Conservation (phyloP, 2,797 vertebrate genomes). For the Lutjanus argentimaculatus region DNA sequence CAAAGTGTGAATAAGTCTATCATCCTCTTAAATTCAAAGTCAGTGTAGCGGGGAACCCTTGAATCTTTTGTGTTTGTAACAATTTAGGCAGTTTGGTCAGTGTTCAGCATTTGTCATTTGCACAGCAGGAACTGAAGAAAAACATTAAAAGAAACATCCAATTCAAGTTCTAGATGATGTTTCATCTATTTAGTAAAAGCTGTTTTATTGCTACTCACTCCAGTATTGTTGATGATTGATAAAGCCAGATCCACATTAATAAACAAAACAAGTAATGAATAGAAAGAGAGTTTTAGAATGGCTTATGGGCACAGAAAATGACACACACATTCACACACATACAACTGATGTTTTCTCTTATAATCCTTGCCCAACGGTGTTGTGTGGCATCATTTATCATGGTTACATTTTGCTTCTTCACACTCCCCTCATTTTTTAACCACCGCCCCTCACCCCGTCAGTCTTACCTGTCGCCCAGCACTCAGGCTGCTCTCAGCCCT, state of each 20-base stretch:
- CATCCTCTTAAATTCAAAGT: not conserved
- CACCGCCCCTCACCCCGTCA: slow-evolving; percentile 34
- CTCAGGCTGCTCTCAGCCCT: slow-evolving; percentile 73
- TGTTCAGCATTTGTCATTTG: not conserved
- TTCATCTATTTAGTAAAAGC: not conserved
- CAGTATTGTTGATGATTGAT: not conserved
- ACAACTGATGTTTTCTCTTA: slow-evolving; percentile 2
- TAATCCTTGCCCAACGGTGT: not conserved
- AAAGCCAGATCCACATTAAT: not conserved
- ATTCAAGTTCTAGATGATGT: not conserved
- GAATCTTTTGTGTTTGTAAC: not conserved
- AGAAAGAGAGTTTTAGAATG: not conserved
- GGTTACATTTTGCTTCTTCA: slow-evolving; percentile 28
- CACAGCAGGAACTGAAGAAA: not conserved
- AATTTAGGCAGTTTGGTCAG: not conserved
- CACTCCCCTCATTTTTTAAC: slow-evolving; percentile 8
- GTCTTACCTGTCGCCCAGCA: slow-evolving; percentile 74
- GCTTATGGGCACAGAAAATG: not conserved
- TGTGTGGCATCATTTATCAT: slow-evolving; percentile 11
- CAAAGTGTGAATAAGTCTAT: not conserved
- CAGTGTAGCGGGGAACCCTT: not conserved
- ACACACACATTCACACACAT: not conserved
- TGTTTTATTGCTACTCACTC: not conserved
- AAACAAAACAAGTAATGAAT: slow-evolving; percentile 2
- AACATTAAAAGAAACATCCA: not conserved